Conservation (phyloP, 2,797 vertebrate species). For the Myotis daubentonii region DNA sequence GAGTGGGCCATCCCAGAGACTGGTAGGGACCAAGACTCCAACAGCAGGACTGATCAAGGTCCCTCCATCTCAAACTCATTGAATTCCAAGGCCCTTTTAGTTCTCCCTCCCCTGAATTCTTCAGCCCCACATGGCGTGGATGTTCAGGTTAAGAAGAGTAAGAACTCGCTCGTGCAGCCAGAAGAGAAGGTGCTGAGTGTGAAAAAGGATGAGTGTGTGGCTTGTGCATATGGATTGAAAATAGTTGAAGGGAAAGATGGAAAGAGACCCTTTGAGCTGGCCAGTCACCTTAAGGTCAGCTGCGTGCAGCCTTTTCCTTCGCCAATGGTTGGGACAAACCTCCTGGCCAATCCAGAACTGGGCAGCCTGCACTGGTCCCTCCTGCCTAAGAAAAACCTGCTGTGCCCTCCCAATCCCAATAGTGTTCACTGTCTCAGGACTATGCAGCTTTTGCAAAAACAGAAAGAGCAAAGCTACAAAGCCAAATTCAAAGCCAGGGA, state of each 20-base stretch:
- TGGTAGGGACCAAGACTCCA: constrained; percentile 26
- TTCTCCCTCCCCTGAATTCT: constrained; percentile 77
- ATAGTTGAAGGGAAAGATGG: constrained; percentile 43
- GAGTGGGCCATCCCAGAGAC: constrained; percentile 24
- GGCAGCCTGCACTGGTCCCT: constrained; percentile 74
- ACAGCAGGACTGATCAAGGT: neutral
- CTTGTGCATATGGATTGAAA: neutral
- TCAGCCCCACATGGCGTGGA: constrained; percentile 47
- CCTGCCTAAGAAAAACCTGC: constrained; percentile 65
- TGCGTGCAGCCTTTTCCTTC: constrained; percentile 25
- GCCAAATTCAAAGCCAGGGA: constrained; percentile 75
- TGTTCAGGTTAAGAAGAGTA: constrained; percentile 67
- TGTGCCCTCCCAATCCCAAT: neutral
- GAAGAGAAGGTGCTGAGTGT: constrained; percentile 66
- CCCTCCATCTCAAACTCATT: neutral
- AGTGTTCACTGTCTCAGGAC: neutral
- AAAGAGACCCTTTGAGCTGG: constrained; percentile 56
- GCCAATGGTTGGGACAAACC: neutral
- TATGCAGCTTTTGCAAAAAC: constrained; percentile 67
- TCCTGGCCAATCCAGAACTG: neutral
- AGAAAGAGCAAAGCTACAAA: constrained; percentile 45
- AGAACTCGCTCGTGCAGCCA: constrained; percentile 48
- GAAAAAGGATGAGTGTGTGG: constrained; percentile 56
- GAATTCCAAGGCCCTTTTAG: constrained; percentile 55
- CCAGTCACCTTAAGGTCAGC: constrained; percentile 31